These are phyloP conservation scores for Chrysochloris asiatica DNA, from an alignment of 2,113 vertebrate genomes.

Conservation along the genomic window DNA sequence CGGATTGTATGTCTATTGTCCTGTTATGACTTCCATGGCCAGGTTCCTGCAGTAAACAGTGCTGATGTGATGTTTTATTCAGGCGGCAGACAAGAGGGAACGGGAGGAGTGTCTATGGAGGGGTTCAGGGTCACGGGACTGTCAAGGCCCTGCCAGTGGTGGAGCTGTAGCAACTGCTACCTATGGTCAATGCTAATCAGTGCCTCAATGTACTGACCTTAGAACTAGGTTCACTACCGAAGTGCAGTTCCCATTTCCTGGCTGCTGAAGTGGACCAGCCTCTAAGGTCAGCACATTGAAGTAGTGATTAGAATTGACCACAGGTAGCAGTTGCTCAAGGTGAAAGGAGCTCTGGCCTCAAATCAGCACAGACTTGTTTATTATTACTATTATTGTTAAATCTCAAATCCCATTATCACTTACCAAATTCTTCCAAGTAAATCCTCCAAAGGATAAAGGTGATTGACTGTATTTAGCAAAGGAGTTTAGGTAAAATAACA, in stretches of 20 bases:
- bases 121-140: slow-evolving; percentile 69
- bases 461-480: slow-evolving; percentile 53
- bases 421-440: slow-evolving; percentile 6
- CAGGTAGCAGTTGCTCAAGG: background rate
- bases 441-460: background rate
- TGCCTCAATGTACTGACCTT: background rate
- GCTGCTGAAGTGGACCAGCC: background rate
- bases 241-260: background rate
- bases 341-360: background rate
- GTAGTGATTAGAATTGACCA: background rate
- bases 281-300: background rate
- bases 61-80: slow-evolving; percentile 81
- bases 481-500: slow-evolving; percentile 44
- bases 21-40: slow-evolving; percentile 80
- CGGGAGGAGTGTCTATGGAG: background rate
- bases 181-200: slow-evolving; percentile 66
- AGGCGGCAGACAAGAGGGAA: slow-evolving; percentile 56
- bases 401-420: slow-evolving; percentile 49
- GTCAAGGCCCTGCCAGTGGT: slow-evolving; percentile 77
- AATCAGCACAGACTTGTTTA: background rate
- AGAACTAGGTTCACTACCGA: background rate
- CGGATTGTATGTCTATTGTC: slow-evolving; percentile 82
- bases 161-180: slow-evolving; percentile 38
- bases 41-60: slow-evolving; percentile 77
- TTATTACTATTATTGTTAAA: background rate